Conservation (phyloP, 2,113 vertebrate genomes). For the Ctenodactylus gundi region DNA sequence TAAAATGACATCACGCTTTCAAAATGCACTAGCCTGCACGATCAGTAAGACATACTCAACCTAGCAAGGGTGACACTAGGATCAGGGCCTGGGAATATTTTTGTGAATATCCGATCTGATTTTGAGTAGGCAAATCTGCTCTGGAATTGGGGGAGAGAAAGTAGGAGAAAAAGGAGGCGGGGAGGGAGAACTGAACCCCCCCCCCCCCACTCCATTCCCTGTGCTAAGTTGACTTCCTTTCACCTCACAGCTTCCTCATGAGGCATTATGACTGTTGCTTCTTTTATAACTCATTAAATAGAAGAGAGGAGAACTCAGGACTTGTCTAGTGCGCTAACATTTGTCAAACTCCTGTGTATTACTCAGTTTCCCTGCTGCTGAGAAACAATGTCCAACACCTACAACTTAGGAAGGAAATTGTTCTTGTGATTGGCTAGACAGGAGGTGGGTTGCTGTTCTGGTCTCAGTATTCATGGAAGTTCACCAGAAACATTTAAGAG, state of each 20-base stretch:
- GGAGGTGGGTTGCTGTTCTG: background rate
- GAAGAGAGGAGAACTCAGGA: background rate
- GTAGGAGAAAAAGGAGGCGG: background rate
- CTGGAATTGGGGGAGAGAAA: background rate
- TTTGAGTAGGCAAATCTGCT: slow-evolving; percentile 4
- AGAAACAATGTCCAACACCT: no score
- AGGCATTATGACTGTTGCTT: background rate
- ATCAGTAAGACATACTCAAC: background rate
- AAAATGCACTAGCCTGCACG: background rate
- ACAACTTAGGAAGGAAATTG: background rate
- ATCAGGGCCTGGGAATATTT: background rate
- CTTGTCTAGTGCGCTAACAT: background rate
- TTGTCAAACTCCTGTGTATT: background rate
- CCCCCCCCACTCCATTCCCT: background rate
- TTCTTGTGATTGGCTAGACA: background rate
- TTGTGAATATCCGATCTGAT: background rate
- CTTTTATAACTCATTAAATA: background rate
- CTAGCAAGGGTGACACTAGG: background rate
- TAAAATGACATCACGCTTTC: background rate
- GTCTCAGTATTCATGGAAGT: background rate
- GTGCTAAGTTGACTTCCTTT: background rate
- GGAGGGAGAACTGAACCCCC: background rate
- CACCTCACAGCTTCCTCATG: background rate
- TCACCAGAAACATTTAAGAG: background rate
- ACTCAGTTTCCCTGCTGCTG: background rate